Conservation (phyloP, 2,797 vertebrate species). For the Platalea minor region DNA sequence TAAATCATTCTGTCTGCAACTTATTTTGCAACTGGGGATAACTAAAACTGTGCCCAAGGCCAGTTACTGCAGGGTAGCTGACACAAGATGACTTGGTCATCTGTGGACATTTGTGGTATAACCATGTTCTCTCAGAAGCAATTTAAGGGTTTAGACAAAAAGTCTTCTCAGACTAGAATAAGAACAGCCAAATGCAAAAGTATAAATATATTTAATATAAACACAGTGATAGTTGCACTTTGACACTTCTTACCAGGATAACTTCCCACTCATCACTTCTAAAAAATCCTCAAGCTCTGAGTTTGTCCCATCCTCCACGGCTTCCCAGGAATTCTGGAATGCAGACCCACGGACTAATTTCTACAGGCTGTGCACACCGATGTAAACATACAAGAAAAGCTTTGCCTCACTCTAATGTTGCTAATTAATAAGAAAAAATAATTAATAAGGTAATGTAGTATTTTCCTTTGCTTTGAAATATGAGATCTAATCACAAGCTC, state of each 20-base stretch:
- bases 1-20: neutral
- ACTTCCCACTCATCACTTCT: slow-evolving; percentile 17
- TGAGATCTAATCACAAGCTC: neutral
- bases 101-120: neutral
- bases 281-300: slow-evolving; percentile 1
- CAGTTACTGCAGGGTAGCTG: neutral
- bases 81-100: neutral
- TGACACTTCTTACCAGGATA: neutral
- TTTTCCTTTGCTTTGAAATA: neutral
- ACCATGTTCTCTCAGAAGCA: neutral
- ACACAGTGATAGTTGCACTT: neutral
- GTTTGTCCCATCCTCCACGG: neutral
- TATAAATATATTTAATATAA: neutral
- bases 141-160: neutral
- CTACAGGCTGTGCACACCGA: neutral
- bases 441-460: neutral
- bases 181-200: neutral
- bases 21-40: neutral
- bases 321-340: neutral
- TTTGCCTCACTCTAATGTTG: neutral
- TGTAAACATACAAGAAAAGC: neutral
- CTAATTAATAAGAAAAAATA: slow-evolving; percentile 6
- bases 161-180: neutral
- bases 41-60: neutral
- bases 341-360: neutral